Evolutionary conservation across 2,113 vertebrate genomes (phyloP).

Genomic region (Bubo blakistoni): DNA sequence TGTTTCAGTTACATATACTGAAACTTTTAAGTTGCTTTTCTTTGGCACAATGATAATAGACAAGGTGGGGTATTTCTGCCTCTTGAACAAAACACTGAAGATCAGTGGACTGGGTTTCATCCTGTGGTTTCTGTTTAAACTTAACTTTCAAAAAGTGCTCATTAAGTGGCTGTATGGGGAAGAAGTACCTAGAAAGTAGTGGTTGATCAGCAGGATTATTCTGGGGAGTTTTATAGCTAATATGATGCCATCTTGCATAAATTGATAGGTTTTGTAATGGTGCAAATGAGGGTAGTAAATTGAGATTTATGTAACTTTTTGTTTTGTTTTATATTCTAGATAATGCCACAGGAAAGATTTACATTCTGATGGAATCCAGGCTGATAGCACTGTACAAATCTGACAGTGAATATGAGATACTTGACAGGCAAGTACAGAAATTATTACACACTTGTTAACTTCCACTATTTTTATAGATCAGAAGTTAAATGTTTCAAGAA

Average conservation of each 20-base stretch:
- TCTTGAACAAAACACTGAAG: background rate
- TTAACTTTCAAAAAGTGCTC: background rate
- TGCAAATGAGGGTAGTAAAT: background rate
- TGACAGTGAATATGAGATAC: slow-evolving; percentile 87
- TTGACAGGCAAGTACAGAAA: slow-evolving; percentile 84
- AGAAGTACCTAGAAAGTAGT: background rate
- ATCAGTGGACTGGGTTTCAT: background rate
- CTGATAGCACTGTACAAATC: slow-evolving; percentile 88
- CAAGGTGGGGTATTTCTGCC: background rate
- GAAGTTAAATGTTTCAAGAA: background rate
- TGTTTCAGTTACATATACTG: background rate
- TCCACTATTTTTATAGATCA: background rate
- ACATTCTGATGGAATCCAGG: slow-evolving; percentile 96
- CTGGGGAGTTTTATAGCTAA: background rate
- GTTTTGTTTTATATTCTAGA: slow-evolving; percentile 72
- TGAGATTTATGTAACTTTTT: background rate
- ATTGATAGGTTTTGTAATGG: background rate
- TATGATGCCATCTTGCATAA: background rate
- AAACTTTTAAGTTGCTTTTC: background rate
- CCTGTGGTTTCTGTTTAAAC: background rate
- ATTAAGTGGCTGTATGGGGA: background rate
- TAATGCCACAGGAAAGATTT: slow-evolving; percentile 75
- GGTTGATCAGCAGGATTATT: background rate
- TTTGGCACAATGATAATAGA: background rate
- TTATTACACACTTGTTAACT: background rate